phyloP scores from a whole-genome alignment of 1,140 invertebrate species.

The Listronotus oregonensis region DNA sequence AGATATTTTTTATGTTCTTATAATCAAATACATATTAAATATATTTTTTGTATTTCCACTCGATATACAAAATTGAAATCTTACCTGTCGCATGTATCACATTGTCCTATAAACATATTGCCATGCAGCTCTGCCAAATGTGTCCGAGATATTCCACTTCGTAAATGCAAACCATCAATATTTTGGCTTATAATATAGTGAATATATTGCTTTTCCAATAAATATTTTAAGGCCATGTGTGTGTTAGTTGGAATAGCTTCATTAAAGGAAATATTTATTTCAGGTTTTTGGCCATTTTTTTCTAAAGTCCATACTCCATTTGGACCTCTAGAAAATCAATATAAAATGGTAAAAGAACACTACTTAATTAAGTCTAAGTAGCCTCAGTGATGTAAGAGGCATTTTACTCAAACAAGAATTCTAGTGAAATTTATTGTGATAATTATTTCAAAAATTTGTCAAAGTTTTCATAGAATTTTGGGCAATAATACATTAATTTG shows the following conservation, averaged over 20 bases:
- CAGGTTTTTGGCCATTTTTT: constrained; percentile 86
- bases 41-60: no score
- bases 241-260: constrained; percentile 90
- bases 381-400: no score
- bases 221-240: constrained; percentile 88
- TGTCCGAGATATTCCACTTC: constrained; percentile 81
- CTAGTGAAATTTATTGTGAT: no score
- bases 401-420: no score
- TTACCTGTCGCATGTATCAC: constrained; percentile 86
- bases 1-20: no score
- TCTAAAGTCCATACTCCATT: constrained; percentile 99
- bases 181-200: constrained; percentile 96
- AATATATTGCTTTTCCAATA: constrained; percentile 76
- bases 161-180: constrained; percentile 96
- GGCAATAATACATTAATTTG: no score
- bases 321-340: constrained; percentile 70
- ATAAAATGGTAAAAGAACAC: neutral
- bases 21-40: no score
- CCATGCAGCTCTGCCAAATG: constrained; percentile 94
- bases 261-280: constrained; percentile 86
- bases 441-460: no score
- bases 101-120: constrained; percentile 97
- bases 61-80: constrained; percentile 18
- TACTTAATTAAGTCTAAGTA: no score
- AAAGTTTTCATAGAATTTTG: no score